These are phyloP conservation scores for Drosophila flavopinicola DNA, from an alignment of 2,888 invertebrate genomes.

Conservation along the genomic window DNA sequence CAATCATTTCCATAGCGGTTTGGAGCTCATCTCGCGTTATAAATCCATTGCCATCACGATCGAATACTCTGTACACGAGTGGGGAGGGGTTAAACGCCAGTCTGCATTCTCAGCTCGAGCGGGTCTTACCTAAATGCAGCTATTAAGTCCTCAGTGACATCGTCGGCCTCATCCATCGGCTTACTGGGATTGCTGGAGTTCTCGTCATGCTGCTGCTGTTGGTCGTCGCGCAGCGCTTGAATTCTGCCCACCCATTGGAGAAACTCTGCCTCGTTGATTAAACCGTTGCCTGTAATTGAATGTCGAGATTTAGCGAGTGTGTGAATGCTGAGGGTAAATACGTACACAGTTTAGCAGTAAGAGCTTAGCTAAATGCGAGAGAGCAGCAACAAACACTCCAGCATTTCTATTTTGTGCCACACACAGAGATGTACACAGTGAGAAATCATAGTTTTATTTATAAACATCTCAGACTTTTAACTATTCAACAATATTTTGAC, in stretches of 20 bases:
- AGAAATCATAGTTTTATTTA: too few species aligned
- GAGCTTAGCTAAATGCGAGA: slow-evolving; percentile 27
- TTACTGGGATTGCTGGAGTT: slow-evolving; percentile 81
- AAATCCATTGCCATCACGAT: slow-evolving; percentile 95
- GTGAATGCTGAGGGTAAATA: slow-evolving; percentile 8
- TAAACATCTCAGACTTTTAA: too few species aligned
- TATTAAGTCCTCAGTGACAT: slow-evolving; percentile 90
- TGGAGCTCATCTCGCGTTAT: slow-evolving; percentile 92
- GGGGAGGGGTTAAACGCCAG: background rate
- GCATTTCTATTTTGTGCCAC: slow-evolving; percentile 19
- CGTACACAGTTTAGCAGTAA: slow-evolving; percentile 15
- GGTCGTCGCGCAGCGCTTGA: slow-evolving; percentile 88
- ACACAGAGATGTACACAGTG: background rate
- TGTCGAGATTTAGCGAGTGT: slow-evolving; percentile 18
- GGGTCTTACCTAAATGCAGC: slow-evolving; percentile 90
- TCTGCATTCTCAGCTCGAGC: background rate
- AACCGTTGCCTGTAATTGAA: slow-evolving; percentile 87
- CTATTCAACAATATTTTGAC: too few species aligned
- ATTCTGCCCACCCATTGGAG: slow-evolving; percentile 91
- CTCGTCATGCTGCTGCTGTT: slow-evolving; percentile 78
- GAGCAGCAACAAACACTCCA: slow-evolving; percentile 24
- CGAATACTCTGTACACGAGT: slow-evolving; percentile 88
- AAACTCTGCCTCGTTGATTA: slow-evolving; percentile 92
- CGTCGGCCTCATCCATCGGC: slow-evolving; percentile 85
- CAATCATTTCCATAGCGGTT: slow-evolving; percentile 92